phyloP scores from a whole-genome alignment of 2,888 invertebrate species.

The Mythimna lalbum region DNA sequence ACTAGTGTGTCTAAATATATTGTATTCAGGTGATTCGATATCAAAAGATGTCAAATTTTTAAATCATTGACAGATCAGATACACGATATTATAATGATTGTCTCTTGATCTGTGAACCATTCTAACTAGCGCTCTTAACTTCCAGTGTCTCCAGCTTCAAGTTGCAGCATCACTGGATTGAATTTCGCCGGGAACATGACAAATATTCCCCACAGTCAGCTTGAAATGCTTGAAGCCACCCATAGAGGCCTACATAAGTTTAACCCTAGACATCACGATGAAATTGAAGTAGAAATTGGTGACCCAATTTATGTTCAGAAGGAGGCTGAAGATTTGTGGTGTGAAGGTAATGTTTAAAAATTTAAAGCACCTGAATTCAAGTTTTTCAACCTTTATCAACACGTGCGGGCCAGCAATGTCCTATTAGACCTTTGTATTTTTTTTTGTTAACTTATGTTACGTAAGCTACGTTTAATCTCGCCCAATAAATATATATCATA shows the following conservation, averaged over 20 bases:
- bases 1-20: not conserved
- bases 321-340: constrained; percentile 99
- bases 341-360: constrained; percentile 93
- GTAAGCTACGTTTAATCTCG: too few relatives aligned
- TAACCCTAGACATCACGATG: constrained; percentile 98
- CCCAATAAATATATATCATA: too few relatives aligned
- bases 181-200: constrained; percentile 92
- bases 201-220: constrained; percentile 94
- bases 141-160: constrained; percentile 91
- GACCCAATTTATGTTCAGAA: constrained; percentile 99
- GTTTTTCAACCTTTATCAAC: not conserved
- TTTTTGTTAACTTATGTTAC: too few relatives aligned
- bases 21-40: not conserved
- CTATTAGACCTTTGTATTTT: too few relatives aligned
- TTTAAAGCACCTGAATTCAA: not conserved
- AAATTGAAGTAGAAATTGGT: constrained; percentile 99
- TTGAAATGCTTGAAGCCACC: constrained; percentile 97
- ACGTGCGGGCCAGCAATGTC: too few relatives aligned
- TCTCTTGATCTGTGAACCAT: not conserved
- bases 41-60: not conserved
- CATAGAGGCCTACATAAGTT: constrained; percentile 99
- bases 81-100: not conserved
- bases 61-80: not conserved
- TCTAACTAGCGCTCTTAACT: constrained; percentile 1
- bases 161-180: constrained; percentile 87